These are phyloP conservation scores for Campaea margaritaria DNA, from an alignment of 2,888 invertebrate species.

Conservation along the genomic window DNA sequence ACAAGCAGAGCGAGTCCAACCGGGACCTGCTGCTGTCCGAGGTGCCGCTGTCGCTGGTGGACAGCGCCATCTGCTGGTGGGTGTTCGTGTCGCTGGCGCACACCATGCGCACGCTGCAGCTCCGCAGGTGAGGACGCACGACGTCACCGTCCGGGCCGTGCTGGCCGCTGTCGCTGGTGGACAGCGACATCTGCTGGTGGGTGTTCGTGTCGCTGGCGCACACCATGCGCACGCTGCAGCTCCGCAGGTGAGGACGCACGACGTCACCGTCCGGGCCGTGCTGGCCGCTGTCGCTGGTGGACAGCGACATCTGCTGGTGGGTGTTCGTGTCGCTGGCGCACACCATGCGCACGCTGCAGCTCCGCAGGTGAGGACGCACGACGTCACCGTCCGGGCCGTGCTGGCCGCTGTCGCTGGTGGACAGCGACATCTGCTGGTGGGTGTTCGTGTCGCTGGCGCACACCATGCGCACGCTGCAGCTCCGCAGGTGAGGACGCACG, in stretches of 20 bases:
- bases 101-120: conserved; percentile 94
- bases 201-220: conserved; percentile 94
- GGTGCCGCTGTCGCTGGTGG: conserved; percentile 94
- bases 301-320: conserved; percentile 97
- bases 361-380: conserved; percentile 90
- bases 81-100: conserved; percentile 94
- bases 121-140: conserved; percentile 88
- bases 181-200: conserved; percentile 97
- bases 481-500: conserved; percentile 88
- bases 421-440: conserved; percentile 97
- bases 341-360: conserved; percentile 94
- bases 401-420: conserved; percentile 94
- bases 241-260: conserved; percentile 88
- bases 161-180: conserved; percentile 94
- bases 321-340: conserved; percentile 94
- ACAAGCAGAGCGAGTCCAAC: conserved; percentile 65
- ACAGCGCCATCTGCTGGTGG: conserved; percentile 97
- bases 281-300: conserved; percentile 94
- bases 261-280: too few species aligned
- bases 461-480: conserved; percentile 94
- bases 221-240: conserved; percentile 94
- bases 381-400: too few species aligned
- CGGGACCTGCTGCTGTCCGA: conserved; percentile 88
- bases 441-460: conserved; percentile 94
- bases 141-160: too few species aligned